Base-by-base conservation (phyloP, 2,113 vertebrate genomes). In the Platichthys flesus region DNA sequence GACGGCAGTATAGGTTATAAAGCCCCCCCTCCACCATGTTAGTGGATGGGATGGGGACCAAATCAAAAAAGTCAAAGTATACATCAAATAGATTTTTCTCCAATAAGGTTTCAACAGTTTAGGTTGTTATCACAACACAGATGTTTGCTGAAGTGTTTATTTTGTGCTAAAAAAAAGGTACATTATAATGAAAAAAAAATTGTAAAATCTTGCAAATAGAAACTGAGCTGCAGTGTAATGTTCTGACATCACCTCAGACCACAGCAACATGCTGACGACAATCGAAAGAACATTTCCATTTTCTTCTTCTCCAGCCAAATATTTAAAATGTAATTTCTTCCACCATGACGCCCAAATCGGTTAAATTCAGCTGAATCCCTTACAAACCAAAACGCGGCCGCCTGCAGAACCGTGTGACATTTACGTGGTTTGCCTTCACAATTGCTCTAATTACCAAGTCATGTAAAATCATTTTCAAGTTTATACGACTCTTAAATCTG, bases 321-420 rank as follows among this genome's bases (percentile, higher is more conserved):
- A 23, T 54, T 10, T n/a, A n/a, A 42, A n/a, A 58, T 20, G 0
- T 28, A 16, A 35, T 2, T 40, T 54, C 8, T 10, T n/a, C 49
- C 2, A 18, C 49, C 18, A 14, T n/a, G 20, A 72, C 51, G n/a
- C 42, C 5, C 9, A 2, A 24, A n/a, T 61, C 57, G 18, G 51
- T n/a, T 54, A 6, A 51, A 51, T 51, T 51, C 47, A 51, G 47
- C 47, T 14, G 3, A 81, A 10, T 69, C 8, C 9, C 15, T 56
- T 23, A 24, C 6, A 9, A 47, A 63, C 26, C 4, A 12, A 57
- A 66, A 56, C 18, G 13, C 37, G 52, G 51, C 66, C 45, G 80
- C 73, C 65, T 16, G 16, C n/a, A 74, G 71, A 16, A 47, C 15
- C 4, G 5, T 49, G 54, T 56, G 69, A 76, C 79, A 71, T 78